Evolutionary conservation across 2,797 vertebrate species (phyloP).

Genomic region (Anabacerthia variegaticeps): DNA sequence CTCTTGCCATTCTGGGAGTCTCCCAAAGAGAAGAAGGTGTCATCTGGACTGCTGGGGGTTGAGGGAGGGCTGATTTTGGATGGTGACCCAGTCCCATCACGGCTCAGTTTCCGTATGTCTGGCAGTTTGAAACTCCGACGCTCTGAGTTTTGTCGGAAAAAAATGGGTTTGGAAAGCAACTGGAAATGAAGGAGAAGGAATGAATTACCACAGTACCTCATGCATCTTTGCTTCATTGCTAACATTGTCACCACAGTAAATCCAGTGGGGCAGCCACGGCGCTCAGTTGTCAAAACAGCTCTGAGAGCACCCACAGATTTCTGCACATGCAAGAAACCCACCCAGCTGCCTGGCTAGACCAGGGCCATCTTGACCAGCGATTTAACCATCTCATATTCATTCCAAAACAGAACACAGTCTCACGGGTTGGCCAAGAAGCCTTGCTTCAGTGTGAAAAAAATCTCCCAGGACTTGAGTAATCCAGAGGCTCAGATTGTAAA

Average conservation of each 20-base stretch:
- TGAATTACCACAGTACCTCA: background rate
- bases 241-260: background rate
- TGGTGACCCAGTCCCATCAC: slow-evolving; percentile 87
- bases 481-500: background rate
- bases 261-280: background rate
- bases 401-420: background rate
- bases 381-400: background rate
- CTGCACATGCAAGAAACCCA: background rate
- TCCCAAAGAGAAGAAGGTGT: slow-evolving; percentile 91
- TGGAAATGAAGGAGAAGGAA: slow-evolving; percentile 15
- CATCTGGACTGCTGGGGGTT: slow-evolving; percentile 95
- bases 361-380: background rate
- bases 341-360: background rate
- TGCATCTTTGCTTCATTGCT: background rate
- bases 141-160: slow-evolving; percentile 93
- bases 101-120: slow-evolving; percentile 88
- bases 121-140: slow-evolving; percentile 90
- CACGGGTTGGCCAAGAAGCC: background rate
- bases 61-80: slow-evolving; percentile 92
- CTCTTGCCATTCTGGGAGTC: slow-evolving; percentile 91
- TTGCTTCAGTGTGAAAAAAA: background rate
- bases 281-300: background rate
- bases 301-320: background rate
- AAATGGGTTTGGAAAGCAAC: slow-evolving; percentile 78
- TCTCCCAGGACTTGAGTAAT: background rate